These are phyloP conservation scores for Entomobrya multifasciata DNA, from an alignment of 2,888 invertebrate species.

Conservation along the genomic window DNA sequence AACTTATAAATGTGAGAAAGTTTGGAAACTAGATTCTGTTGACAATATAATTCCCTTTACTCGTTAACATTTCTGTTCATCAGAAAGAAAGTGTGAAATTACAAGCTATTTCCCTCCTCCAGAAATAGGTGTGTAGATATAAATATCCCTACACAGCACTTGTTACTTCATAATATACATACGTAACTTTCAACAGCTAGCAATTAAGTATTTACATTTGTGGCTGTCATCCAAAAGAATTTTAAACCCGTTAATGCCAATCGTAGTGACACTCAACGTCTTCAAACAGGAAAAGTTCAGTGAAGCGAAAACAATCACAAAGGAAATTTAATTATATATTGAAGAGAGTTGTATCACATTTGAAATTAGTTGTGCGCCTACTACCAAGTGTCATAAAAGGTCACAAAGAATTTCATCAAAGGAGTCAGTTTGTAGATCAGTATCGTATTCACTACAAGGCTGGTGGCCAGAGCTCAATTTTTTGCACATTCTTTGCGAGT, in stretches of 20 bases:
- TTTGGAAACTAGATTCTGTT: no score
- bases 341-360: not conserved
- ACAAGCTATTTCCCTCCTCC: not conserved
- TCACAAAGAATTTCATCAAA: no score
- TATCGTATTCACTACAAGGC: no score
- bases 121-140: not conserved
- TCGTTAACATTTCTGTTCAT: not conserved
- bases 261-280: no score
- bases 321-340: slow-evolving; percentile 26
- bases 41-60: not conserved
- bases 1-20: no score
- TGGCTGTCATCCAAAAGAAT: not conserved
- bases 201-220: not conserved
- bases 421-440: no score
- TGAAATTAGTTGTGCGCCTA: slow-evolving; percentile 31
- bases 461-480: no score
- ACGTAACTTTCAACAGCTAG: not conserved
- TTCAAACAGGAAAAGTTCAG: no score
- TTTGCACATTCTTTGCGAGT: no score
- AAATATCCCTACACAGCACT: not conserved
- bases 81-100: not conserved
- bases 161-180: no score
- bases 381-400: slow-evolving; percentile 26
- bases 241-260: slow-evolving; percentile 32
- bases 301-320: not conserved